phyloP scores from a whole-genome alignment of 2,113 vertebrate species.

The Scytalopus superciliaris region DNA sequence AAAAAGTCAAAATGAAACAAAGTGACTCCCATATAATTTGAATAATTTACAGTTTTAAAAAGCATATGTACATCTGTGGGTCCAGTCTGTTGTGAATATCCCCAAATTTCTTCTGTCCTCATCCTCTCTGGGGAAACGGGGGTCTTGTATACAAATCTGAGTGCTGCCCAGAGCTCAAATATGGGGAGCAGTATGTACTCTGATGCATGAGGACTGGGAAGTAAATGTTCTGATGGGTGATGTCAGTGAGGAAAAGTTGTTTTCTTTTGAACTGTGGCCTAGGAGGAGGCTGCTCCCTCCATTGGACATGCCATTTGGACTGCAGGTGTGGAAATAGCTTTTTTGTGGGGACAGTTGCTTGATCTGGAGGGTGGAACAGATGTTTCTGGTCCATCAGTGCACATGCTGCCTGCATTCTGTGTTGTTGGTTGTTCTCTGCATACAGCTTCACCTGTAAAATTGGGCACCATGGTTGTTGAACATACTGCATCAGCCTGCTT shows the following conservation, averaged over 20 bases:
- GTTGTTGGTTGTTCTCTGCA: background rate
- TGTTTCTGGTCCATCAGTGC: background rate
- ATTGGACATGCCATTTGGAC: fast-evolving
- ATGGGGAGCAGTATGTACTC: background rate
- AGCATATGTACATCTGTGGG: background rate
- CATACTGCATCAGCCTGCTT: background rate
- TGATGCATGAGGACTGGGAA: background rate
- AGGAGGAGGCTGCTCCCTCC: background rate
- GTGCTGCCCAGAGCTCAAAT: background rate
- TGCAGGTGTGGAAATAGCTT: background rate
- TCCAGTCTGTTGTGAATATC: background rate
- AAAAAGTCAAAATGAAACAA: background rate
- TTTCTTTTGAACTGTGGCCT: background rate
- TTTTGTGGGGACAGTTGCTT: background rate
- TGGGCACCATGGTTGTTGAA: background rate
- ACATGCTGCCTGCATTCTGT: background rate
- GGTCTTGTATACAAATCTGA: background rate
- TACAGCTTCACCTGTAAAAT: background rate
- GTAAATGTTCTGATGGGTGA: background rate
- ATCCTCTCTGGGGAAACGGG: background rate
- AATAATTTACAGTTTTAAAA: background rate
- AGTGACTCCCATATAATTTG: background rate
- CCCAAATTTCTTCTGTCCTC: background rate
- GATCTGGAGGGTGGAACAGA: background rate
- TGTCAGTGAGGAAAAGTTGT: background rate